Evolutionary conservation across 2,113 vertebrate species (phyloP), one percentile per base, ranked within the genome.

Genomic region (Ariopsis seemanni): DNA sequence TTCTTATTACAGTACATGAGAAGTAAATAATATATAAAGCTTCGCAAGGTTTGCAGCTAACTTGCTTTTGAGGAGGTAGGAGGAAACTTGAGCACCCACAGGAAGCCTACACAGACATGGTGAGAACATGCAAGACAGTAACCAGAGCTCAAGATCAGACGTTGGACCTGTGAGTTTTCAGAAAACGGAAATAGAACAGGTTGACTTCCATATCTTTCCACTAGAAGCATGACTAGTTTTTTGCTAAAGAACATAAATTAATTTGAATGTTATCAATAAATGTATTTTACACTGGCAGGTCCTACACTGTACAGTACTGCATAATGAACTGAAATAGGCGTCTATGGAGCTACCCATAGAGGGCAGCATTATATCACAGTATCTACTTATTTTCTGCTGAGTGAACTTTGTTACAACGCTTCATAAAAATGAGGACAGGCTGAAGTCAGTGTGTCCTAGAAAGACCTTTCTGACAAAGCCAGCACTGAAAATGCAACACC

Each of bases 371-470:
- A 67, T 53, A 14, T 58, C 81, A 86, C 57, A 79, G 60, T 17
- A 55, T 52, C 11, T 30, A 48, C 2, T 12, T 42, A 15, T 17
- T 71, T 88, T 55, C 9, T n/a, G 63, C 77, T 69, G 50, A 69
- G 63, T 81, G 81, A 65, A 75, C 86, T 77, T 87, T 30, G 52
- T 50, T 11, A 52, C 63, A 78, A 42, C 6, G 65, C 62, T 72
- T 86, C 62, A 83, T 88, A 25, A 79, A 83, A 78, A 85, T 69
- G 67, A 87, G 86, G 86, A 82, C 83, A 87, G 83, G 55, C 82
- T 65, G 58, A 55, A 78, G 77, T 27, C 82, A 42, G 79, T 84
- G 86, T 90, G 71, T 78, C 79, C 86, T 74, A 82, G 86, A 85
- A 71, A 71, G 78, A 57, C 83, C 83, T 83, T 52, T 20, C 55